Evolutionary conservation across 2,797 vertebrate species (phyloP), one percentile per base, ranked within the genome.

Genomic region (Harpagifer antarcticus): DNA sequence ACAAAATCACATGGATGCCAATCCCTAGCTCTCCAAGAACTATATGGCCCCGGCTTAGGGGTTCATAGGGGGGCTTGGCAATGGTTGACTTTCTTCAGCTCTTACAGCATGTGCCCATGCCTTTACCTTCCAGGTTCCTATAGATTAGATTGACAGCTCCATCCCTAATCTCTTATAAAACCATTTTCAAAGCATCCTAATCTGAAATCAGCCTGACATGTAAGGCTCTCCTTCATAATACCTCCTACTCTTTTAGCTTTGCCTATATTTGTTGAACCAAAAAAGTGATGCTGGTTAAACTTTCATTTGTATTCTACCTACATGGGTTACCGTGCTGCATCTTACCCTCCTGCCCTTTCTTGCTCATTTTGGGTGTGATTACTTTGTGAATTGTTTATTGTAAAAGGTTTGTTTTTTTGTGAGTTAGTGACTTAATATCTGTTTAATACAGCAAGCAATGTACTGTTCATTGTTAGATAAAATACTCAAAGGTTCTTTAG

Each of bases 1-100:
- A 69, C 53, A 83, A 54, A 56, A 49, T 79, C 62, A 69, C 17
- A 61, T n/a, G 62, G 37, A 65, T 78, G 65, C 15, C 17, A 23
- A 45, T 52, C 11, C 43, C 53, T 27, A 68, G 61, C 62, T 79
- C 52, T 62, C 45, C 54, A 76, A 27, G 59, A 85, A 49, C 47
- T 50, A 17, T 67, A 15, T 56, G 37, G 19, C 40, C 45, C 44
- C 37, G 7, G 42, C 31, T 64, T 54, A 37, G 72, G 44, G 8
- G 33, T 6, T 9, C 42, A 15, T 65, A 48, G 3, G 19, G 37
- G 60, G 9, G 13, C 45, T 69, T 37, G 61, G 53, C 43, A 19
- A 59, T 66, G 12, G 17, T 78, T 66, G 52, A 59, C 61, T 66
- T 83, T 72, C 53, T 68, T 20, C 27, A 52, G 57, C 56, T 16